Conservation (phyloP, 2,113 vertebrate species). For the Myxocyprinus asiaticus region DNA sequence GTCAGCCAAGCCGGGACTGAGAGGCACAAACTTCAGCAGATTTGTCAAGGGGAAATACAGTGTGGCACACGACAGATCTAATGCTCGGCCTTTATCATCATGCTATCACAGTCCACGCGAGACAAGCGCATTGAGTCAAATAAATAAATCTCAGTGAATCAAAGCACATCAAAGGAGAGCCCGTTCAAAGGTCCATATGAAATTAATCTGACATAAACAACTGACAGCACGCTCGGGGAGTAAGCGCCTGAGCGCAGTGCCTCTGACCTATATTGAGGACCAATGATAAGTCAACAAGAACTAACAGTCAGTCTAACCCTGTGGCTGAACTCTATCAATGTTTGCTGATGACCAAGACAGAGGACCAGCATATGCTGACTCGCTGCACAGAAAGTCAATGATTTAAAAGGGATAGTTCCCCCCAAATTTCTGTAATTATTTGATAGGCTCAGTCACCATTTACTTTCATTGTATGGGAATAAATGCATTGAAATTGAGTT, state of each 20-base stretch:
- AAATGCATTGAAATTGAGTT: too few species aligned
- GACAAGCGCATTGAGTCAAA: constrained; percentile 56
- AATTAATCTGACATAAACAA: constrained; percentile 73
- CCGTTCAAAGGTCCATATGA: constrained; percentile 61
- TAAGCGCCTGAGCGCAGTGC: constrained; percentile 34
- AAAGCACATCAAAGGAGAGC: constrained; percentile 58
- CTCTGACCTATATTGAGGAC: constrained; percentile 64
- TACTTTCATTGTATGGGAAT: too few species aligned
- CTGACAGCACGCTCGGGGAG: constrained; percentile 53
- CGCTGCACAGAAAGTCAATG: too few species aligned
- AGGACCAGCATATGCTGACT: background rate
- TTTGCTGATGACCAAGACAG: background rate
- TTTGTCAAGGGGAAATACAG: constrained; percentile 65
- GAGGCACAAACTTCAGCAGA: constrained; percentile 59
- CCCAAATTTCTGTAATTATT: too few species aligned
- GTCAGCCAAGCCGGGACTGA: constrained; percentile 57
- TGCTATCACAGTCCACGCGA: constrained; percentile 3
- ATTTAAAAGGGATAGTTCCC: too few species aligned
- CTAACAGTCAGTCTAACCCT: background rate
- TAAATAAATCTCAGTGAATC: constrained; percentile 57
- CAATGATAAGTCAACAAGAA: constrained; percentile 16
- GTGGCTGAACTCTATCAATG: background rate
- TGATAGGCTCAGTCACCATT: too few species aligned
- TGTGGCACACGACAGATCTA: constrained; percentile 63
- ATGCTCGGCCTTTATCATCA: constrained; percentile 63